phyloP scores from a whole-genome alignment of 2,797 vertebrate species.

The Spheniscus humboldti region DNA sequence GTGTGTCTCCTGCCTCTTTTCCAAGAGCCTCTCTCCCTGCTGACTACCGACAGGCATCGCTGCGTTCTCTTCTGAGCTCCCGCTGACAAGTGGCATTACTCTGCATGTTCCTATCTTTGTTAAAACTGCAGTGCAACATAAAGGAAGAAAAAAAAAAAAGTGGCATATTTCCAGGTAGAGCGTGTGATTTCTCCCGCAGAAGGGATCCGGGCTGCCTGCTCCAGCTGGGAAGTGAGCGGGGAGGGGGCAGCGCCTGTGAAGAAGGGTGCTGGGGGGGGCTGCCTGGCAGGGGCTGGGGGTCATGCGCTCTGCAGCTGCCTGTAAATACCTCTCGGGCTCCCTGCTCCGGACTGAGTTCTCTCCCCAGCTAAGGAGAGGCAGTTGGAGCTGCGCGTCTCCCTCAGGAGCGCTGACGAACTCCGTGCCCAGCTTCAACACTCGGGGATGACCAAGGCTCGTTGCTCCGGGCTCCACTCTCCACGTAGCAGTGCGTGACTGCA shows the following conservation, averaged over 20 bases:
- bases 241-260: neutral
- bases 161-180: neutral
- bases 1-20: neutral
- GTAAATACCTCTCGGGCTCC: fast-evolving
- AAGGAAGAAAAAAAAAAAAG: neutral
- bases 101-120: constrained; percentile 16
- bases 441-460: fast-evolving
- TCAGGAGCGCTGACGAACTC: neutral
- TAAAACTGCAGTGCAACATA: constrained; percentile 36
- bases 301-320: neutral
- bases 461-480: neutral
- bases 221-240: neutral
- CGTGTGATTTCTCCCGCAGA: neutral
- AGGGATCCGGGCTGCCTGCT: neutral
- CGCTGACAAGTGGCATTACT: neutral
- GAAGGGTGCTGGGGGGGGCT: neutral
- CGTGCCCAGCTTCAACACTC: neutral
- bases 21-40: neutral
- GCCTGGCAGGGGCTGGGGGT: neutral
- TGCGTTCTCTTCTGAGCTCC: neutral
- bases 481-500: fast-evolving
- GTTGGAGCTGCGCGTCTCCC: fast-evolving
- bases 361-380: neutral
- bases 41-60: neutral
- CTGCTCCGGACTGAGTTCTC: fast-evolving